Conservation (phyloP, 2,888 invertebrate species). For the Spodoptera exigua region DNA sequence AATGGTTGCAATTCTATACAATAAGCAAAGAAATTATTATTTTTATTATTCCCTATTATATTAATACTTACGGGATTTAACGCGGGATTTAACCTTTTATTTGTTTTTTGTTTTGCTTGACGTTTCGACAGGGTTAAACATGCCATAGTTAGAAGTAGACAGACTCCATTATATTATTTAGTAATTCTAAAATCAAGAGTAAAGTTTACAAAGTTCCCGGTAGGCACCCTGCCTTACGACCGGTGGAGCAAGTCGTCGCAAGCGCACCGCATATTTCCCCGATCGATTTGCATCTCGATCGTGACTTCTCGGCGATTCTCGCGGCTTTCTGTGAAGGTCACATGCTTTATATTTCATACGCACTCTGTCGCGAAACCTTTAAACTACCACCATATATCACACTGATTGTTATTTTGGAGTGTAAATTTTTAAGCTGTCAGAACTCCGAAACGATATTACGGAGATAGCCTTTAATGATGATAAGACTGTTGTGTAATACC, state of each 20-base stretch:
- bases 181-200: no score
- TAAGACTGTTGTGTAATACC: conserved; percentile 50
- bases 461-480: conserved; percentile 43
- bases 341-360: conserved; percentile 61
- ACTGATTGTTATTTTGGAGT: conserved; percentile 53
- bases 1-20: no score
- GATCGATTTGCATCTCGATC: conserved; percentile 59
- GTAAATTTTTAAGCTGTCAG: conserved; percentile 60
- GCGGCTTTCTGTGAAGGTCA: conserved; percentile 75
- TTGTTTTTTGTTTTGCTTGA: no score
- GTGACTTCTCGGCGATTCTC: conserved; percentile 52
- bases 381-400: conserved; percentile 55
- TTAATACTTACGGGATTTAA: no score
- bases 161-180: no score
- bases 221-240: conserved; percentile 34
- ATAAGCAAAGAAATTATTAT: no score
- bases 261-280: conserved; percentile 64
- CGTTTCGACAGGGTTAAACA: no score
- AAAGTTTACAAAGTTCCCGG: conserved; percentile 33
- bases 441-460: conserved; percentile 39
- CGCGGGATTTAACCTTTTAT: no score
- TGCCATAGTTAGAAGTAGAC: no score
- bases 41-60: no score
- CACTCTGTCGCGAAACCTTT: conserved; percentile 64
- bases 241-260: conserved; percentile 37